Percentiles rank a stretch among this genome's conserved stretches.
phyloP scores from a whole-genome alignment of 1,140 invertebrate species.

The Rhyacophila brunnea region DNA sequence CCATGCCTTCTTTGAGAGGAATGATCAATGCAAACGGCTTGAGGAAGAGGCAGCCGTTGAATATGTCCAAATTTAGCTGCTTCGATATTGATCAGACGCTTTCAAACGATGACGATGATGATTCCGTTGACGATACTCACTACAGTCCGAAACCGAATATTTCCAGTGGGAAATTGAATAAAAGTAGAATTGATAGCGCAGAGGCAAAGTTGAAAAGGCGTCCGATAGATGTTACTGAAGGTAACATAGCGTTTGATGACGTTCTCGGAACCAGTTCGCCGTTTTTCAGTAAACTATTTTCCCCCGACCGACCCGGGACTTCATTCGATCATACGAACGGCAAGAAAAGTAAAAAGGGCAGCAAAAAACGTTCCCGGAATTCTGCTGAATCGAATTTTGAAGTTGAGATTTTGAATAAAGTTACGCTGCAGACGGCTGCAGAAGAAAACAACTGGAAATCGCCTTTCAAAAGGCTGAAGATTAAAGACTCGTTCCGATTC shows the following conservation, averaged over 20 bases:
- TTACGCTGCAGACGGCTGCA: constrained; percentile 46
- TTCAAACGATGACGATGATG: background rate
- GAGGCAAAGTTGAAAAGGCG: constrained; percentile 5
- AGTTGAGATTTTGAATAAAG: constrained; percentile 43
- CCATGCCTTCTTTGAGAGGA: constrained; percentile 25
- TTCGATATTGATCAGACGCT: constrained; percentile 11
- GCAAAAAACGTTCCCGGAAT: constrained; percentile 53
- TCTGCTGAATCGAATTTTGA: constrained; percentile 53
- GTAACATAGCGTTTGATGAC: background rate
- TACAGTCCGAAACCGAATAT: background rate
- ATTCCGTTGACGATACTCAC: background rate
- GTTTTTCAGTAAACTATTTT: constrained; percentile 20
- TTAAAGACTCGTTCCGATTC: constrained; percentile 55
- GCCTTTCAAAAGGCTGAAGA: constrained; percentile 51
- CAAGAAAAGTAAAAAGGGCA: constrained; percentile 5
- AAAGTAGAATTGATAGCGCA: too few species aligned
- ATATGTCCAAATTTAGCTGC: constrained; percentile 14
- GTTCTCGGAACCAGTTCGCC: constrained; percentile 12
- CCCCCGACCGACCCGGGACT: constrained; percentile 27
- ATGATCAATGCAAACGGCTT: constrained; percentile 37
- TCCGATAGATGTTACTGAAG: constrained; percentile 11
- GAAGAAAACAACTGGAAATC: constrained; percentile 53
- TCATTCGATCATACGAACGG: constrained; percentile 32
- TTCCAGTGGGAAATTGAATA: too few species aligned
- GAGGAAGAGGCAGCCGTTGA: constrained; percentile 38